phyloP scores from a whole-genome alignment of 2,113 vertebrate genomes.

The Colistium nudipinnis region DNA sequence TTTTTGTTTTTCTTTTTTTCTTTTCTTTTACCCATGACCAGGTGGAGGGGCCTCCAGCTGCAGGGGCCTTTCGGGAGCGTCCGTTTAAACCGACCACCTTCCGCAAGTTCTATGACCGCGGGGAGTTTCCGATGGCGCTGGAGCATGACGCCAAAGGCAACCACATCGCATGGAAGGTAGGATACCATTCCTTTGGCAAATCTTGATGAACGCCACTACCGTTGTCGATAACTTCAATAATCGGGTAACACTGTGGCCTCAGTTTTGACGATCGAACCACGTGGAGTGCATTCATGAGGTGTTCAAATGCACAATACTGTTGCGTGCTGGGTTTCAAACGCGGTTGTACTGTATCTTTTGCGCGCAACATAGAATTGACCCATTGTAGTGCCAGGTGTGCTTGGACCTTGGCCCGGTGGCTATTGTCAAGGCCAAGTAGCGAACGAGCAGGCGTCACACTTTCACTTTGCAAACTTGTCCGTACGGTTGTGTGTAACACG shows the following conservation, averaged over 20 bases:
- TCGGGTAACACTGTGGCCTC: too few relatives aligned
- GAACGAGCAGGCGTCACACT: too few relatives aligned
- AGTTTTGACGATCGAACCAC: background rate
- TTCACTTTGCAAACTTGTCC: too few relatives aligned
- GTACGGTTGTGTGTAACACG: too few relatives aligned
- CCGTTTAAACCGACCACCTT: conserved; percentile 88
- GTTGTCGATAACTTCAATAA: background rate
- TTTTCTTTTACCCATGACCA: conserved; percentile 58
- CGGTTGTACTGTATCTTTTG: too few relatives aligned
- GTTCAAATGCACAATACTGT: background rate
- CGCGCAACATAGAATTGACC: background rate
- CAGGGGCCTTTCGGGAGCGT: conserved; percentile 88
- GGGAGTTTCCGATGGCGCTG: conserved; percentile 91
- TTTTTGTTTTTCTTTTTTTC: conserved; percentile 11
- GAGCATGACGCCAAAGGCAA: conserved; percentile 87
- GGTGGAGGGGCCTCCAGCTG: conserved; percentile 90
- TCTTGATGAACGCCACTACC: background rate
- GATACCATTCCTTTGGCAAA: background rate
- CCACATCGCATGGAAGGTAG: conserved; percentile 96
- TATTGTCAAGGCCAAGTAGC: background rate
- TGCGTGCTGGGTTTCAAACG: too few relatives aligned
- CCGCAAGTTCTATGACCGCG: conserved; percentile 91
- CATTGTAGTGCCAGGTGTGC: background rate
- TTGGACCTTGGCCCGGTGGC: background rate
- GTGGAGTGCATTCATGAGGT: background rate